Evolutionary conservation across 2,113 vertebrate genomes (phyloP), one percentile per base, ranked within the genome.

Genomic region (Bostrychus sinensis): DNA sequence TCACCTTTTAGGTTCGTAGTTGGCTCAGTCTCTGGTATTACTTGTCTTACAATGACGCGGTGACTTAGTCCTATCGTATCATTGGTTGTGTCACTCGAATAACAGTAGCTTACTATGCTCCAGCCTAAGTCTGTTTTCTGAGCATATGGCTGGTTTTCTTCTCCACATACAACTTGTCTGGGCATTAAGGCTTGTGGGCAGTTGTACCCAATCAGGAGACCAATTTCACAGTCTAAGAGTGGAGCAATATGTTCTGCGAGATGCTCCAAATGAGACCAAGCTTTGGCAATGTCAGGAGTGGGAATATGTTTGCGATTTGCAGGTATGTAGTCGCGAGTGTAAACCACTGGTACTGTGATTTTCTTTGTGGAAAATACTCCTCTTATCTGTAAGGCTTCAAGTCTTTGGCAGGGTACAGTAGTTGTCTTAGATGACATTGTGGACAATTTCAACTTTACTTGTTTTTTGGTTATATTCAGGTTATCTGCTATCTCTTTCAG

Each of bases 21-120:
- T 30, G 28, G 28, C 28, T 30, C 28, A 30, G 7, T 30, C 28
- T 30, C 28, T 54, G 20, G 32, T 11, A 43, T 59, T 12, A 39
- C 19, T 62, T 28, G 3, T 38, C 42, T 57, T 42, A 7, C 2
- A 17, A 16, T 14, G 10, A 4, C 0, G 32, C 45, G 0, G 9
- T 62, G 60, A 62, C 60, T 62, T 26, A 50, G 3, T 50, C 60
- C 43, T n/a, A 38, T 26, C 3, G 20, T 78, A 83, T 84, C 85
- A 50, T 25, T 20, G n/a, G 2, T 26, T 28, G 7, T 58, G n/a
- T 51, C 23, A 19, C 19, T 3, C 41, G 69, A 19, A 19, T 51
- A 25, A 42, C 50, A 19, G 19, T 71, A 72, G 34, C 51, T 41
- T 12, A 56, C n/a, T 20, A 34, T 56, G 38, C 37, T 66, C 34